These are phyloP conservation scores for Dermolepida albohirtum DNA, from an alignment of 2,888 invertebrate genomes.

Conservation along the genomic window DNA sequence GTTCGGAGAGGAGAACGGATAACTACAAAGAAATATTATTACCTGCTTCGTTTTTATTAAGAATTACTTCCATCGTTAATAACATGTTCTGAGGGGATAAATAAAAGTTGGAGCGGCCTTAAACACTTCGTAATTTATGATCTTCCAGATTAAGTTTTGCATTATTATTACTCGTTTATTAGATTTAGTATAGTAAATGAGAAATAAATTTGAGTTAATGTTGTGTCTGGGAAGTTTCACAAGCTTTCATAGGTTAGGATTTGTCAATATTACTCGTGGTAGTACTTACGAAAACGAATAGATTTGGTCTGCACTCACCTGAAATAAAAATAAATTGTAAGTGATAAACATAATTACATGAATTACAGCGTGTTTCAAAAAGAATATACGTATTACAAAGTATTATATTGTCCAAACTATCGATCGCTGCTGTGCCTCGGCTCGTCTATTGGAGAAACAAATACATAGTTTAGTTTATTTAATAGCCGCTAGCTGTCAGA, in stretches of 20 bases:
- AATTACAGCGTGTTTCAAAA: too few relatives aligned
- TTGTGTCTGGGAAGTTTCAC: not conserved
- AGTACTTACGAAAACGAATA: not conserved
- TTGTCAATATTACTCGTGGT: conserved; percentile 14
- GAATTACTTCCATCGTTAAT: conserved; percentile 2
- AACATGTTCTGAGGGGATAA: not conserved
- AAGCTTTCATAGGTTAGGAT: not conserved
- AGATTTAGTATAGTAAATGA: conserved; percentile 2
- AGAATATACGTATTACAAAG: too few relatives aligned
- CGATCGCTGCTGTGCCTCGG: too few relatives aligned
- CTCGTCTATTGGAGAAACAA: too few relatives aligned
- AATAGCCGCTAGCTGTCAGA: too few relatives aligned
- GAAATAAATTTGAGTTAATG: conserved; percentile 16
- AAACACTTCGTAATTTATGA: conserved; percentile 8
- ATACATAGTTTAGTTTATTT: too few relatives aligned
- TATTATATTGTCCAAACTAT: too few relatives aligned
- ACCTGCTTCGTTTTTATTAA: conserved; percentile 20
- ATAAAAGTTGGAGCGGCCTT: not conserved
- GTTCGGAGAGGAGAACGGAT: not conserved
- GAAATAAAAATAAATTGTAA: too few relatives aligned
- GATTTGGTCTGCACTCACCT: too few relatives aligned
- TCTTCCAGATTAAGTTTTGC: conserved; percentile 8
- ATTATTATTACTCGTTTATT: conserved; percentile 5
- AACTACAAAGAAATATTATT: conserved; percentile 18
- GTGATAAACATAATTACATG: too few relatives aligned